Base-by-base conservation (phyloP, 2,888 invertebrate species). In the Torymus texanus region DNA sequence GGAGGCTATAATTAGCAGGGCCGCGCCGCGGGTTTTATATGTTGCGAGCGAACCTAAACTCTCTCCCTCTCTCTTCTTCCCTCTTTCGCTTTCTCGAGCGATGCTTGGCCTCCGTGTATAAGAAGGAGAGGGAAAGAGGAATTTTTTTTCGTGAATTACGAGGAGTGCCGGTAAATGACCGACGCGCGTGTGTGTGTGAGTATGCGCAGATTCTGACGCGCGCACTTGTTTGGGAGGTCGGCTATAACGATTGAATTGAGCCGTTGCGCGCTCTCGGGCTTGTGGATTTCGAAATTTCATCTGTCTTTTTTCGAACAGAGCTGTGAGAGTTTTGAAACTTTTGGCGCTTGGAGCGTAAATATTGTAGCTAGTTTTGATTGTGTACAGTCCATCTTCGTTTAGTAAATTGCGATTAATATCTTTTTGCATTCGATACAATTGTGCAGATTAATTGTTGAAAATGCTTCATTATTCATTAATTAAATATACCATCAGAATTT, bases 1-100 rank as follows among this genome's bases (percentile, higher is more conserved):
- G 87, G 86, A 85, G 86, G 87, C 87, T 90, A 88, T 90, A 90
- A 90, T 89, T 90, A 90, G 88, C 87, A 85, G 85, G 84, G 65
- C 75, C 70, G 75, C 55, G 59, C 73, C 61, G 63, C 62, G 55
- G 72, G 14, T 73, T 61, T 67, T 73, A 74, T 63, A 59, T 41
- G 41, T 41, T 41, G 55, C 29, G 41, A 24, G 61, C 65, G 71
- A 55, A 66, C 72, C 75, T 77, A 65, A 58, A 29, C 62, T 72
- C 51, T 21, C 58, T 63, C 24, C 21, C 1, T 41, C 41, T 41
- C 41, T 41, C 41, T 41, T 41, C 41, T 41, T 41, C 41, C 41
- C 41, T 41, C 41, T 5, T 41, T 41, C 41, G 41, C 41, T 41
- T 41, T 41, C 41, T 41, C 41, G 41, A 41, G 8, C 41, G 41